phyloP scores from a whole-genome alignment of 2,113 vertebrate species.

The Melanotaenia duboulayi region DNA sequence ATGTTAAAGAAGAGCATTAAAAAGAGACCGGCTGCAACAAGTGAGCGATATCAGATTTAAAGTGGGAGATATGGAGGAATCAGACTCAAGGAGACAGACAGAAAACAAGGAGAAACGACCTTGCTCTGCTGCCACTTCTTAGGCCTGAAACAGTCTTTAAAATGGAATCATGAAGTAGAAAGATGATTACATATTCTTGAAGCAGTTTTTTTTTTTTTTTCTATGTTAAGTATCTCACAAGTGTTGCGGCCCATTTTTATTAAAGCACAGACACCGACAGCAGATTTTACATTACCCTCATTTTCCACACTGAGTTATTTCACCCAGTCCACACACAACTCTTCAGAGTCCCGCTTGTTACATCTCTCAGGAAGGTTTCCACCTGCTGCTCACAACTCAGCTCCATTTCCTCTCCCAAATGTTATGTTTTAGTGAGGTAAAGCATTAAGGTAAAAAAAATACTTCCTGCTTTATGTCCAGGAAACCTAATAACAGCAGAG shows the following conservation, averaged over 20 bases:
- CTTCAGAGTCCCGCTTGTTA: slow-evolving; percentile 23
- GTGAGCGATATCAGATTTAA: slow-evolving; percentile 61
- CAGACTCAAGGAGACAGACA: slow-evolving; percentile 5
- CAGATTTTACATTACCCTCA: slow-evolving; percentile 17
- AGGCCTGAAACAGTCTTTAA: slow-evolving; percentile 23
- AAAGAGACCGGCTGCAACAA: background rate
- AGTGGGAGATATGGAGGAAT: slow-evolving; percentile 71
- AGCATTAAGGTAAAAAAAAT: background rate
- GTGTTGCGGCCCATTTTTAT: slow-evolving; percentile 9
- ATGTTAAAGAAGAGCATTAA: slow-evolving; percentile 17
- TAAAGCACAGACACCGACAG: slow-evolving; percentile 20
- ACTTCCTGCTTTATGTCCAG: slow-evolving; percentile 3
- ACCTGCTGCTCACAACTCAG: background rate
- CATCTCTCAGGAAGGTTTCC: slow-evolving; percentile 12
- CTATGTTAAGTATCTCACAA: slow-evolving; percentile 29
- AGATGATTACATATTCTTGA: slow-evolving; percentile 23
- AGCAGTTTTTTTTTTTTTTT: background rate
- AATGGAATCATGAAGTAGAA: slow-evolving; percentile 13
- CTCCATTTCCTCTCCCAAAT: slow-evolving; percentile 6
- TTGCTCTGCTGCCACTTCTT: slow-evolving; percentile 16
- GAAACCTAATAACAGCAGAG: slow-evolving; percentile 20
- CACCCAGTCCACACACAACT: slow-evolving; percentile 15
- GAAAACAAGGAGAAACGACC: slow-evolving; percentile 17
- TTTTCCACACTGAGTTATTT: slow-evolving; percentile 10
- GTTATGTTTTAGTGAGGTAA: slow-evolving; percentile 8